Base-by-base conservation (phyloP, 64 coral and sea anemone species). In the Montipora capricornis region DNA sequence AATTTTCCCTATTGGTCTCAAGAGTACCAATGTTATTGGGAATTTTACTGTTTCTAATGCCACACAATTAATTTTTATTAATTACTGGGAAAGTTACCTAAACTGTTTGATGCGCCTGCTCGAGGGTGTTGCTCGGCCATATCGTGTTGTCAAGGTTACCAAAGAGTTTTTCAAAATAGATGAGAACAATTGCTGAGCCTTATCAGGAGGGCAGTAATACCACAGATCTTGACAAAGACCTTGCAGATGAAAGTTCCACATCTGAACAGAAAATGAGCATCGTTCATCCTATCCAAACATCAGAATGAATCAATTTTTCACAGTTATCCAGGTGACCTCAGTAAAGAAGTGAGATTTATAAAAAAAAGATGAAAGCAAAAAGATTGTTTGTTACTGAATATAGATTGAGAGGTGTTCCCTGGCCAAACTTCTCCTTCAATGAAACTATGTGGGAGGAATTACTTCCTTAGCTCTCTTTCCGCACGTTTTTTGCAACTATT, bases 221-320 rank as follows among this genome's bases (percentile, higher is more conserved):
- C 98, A 99, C 11, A 99, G 46, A 20, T 99, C 95, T 14, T 96
- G 89, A 14, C 76, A 92, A 16, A 99, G 17, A 5, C 89, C 98
- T 83, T 99, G 95, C 17, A 99, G 57, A 74, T 96, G 92, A 51
- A 80, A 96, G 73, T 99, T 99, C 98, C 95, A 99, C 98, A 99
- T 99, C 80, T 99, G 98, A n/a, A 99, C 86, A 44, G 98, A 94
- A 87, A 99, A 99, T 11, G 98, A 99, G 59, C 98, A 99, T 76
- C 98, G 73, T 59, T 99, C 95, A 59, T 92, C 98, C 98, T 99
- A 14, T 47, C 73, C 20, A 82, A 47, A 68, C 77, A 87, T 50
- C 17, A 19, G 51, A 14, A 78, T 13, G 5, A 17, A 57, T 12
- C 4, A 19, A 17, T 11, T 8, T 37, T 37, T 37, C 37, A 37